phyloP scores from a whole-genome alignment of 2,888 invertebrate species.

The Xestia rhomboidea region DNA sequence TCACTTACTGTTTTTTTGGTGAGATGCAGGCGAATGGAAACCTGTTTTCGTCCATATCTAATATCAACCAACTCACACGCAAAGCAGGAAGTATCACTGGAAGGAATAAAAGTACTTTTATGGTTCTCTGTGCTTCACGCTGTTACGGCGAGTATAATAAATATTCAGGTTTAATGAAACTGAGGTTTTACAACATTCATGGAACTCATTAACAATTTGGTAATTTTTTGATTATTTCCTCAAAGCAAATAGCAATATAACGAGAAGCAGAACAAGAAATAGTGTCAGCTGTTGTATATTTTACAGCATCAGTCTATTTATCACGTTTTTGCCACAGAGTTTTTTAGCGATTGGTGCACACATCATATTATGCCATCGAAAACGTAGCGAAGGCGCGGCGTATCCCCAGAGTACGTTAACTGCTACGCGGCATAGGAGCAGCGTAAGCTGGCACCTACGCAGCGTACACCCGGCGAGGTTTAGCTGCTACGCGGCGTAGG shows the following conservation, averaged over 20 bases:
- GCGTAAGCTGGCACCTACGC: not conserved
- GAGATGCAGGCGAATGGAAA: slow-evolving; percentile 73
- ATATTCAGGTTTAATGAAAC: slow-evolving; percentile 53
- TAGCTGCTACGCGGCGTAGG: not conserved
- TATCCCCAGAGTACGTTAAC: too few species aligned
- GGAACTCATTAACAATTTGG: slow-evolving; percentile 51
- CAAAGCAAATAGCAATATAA: slow-evolving; percentile 1
- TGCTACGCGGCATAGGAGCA: not conserved
- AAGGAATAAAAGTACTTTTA: slow-evolving; percentile 60
- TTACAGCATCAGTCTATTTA: slow-evolving; percentile 11
- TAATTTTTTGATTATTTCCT: slow-evolving; percentile 25
- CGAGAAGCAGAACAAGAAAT: not conserved
- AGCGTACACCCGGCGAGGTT: not conserved
- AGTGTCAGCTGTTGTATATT: slow-evolving; percentile 12
- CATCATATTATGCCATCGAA: not conserved
- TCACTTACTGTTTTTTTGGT: slow-evolving; percentile 49
- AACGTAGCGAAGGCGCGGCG: not conserved
- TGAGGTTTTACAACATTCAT: slow-evolving; percentile 53
- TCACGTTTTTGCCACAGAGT: not conserved
- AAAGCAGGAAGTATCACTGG: slow-evolving; percentile 76
- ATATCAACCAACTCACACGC: slow-evolving; percentile 75
- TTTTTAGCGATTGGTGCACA: not conserved
- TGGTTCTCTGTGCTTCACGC: slow-evolving; percentile 69
- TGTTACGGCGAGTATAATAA: slow-evolving; percentile 69
- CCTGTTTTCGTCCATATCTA: slow-evolving; percentile 74